phyloP scores from a whole-genome alignment of 2,888 invertebrate genomes.

The Hedya salicella region DNA sequence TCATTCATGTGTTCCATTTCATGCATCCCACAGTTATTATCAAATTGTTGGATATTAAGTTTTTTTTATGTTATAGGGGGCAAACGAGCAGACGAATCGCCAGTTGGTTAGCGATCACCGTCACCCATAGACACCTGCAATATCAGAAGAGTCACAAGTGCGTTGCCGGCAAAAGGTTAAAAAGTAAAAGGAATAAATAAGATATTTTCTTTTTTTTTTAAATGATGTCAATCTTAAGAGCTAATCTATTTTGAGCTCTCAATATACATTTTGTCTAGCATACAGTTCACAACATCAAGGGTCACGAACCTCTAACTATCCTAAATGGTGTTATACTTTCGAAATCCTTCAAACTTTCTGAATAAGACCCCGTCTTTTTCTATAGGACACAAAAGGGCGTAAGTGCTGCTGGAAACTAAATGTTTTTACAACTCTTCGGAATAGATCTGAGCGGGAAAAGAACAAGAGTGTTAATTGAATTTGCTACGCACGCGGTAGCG shows the following conservation, averaged over 20 bases:
- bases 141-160: no score
- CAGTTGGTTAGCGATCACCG: no score
- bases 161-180: no score
- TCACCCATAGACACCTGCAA: no score
- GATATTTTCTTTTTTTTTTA: no score
- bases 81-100: no score
- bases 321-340: background rate
- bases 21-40: no score
- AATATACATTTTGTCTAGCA: background rate
- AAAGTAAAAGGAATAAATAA: no score
- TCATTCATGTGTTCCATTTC: no score
- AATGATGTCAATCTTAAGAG: no score
- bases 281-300: background rate
- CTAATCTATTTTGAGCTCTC: background rate
- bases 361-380: background rate
- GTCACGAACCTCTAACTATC: background rate
- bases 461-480: slow-evolving; percentile 25
- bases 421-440: background rate
- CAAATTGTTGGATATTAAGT: no score
- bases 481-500: slow-evolving; percentile 32
- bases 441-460: slow-evolving; percentile 1
- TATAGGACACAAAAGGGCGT: background rate
- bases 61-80: no score
- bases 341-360: slow-evolving; percentile 19
- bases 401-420: background rate